Percentiles rank a stretch among this genome's conserved stretches.
phyloP scores from a whole-genome alignment of 1,140 invertebrate genomes.

The Holcopasites calliopsidis region DNA sequence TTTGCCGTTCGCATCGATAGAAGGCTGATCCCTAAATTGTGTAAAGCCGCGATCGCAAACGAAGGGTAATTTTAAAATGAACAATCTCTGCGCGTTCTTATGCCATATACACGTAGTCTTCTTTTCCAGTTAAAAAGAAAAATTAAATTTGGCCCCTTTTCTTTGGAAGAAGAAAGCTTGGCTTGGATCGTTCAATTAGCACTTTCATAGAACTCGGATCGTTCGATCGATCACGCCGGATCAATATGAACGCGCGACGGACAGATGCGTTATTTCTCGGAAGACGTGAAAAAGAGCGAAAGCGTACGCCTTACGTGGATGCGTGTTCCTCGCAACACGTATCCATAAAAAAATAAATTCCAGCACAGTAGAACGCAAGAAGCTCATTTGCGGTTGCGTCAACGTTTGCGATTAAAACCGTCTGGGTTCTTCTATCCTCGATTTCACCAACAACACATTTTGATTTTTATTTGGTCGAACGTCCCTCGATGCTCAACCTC shows the following conservation, averaged over 20 bases:
- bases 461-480: background rate
- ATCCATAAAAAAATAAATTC: slow-evolving; percentile 42
- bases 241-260: background rate
- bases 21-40: slow-evolving; percentile 45
- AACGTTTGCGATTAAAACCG: slow-evolving; percentile 4
- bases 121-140: background rate
- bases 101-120: background rate
- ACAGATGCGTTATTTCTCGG: slow-evolving; percentile 11
- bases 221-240: slow-evolving; percentile 1
- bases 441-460: background rate
- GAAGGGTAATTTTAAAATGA: slow-evolving; percentile 37
- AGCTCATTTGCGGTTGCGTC: slow-evolving; percentile 25
- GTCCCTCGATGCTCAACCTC: background rate
- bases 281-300: slow-evolving; percentile 43
- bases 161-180: slow-evolving; percentile 64
- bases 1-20: background rate
- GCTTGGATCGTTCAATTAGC: slow-evolving; percentile 53
- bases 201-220: slow-evolving; percentile 27
- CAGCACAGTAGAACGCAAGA: slow-evolving; percentile 39
- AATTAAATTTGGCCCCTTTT: slow-evolving; percentile 60
- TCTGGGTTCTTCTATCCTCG: background rate
- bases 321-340: slow-evolving; percentile 15
- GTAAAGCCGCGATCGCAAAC: slow-evolving; percentile 46
- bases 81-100: too few relatives aligned
- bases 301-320: slow-evolving; percentile 32